Percentiles rank a stretch among this genome's conserved stretches.
Conservation (phyloP, 2,888 invertebrate genomes). For the Tenthredo amoena region DNA sequence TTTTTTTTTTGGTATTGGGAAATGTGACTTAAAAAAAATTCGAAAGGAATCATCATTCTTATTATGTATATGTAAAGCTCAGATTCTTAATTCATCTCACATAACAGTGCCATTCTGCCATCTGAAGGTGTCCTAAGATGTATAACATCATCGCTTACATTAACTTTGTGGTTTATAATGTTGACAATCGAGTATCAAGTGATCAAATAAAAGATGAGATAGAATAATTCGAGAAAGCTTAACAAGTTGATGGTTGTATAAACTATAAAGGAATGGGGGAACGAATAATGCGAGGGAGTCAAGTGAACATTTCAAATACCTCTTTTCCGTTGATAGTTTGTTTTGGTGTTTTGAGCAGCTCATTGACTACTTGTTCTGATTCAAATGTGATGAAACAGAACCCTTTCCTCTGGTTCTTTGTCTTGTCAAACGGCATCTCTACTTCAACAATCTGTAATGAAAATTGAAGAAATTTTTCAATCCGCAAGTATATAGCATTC, state of each 20-base stretch:
- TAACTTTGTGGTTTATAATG: background rate
- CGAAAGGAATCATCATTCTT: background rate
- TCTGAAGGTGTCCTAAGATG: slow-evolving; percentile 77
- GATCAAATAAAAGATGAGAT: background rate
- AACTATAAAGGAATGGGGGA: background rate
- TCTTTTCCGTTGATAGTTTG: slow-evolving; percentile 96
- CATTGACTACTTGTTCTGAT: slow-evolving; percentile 95
- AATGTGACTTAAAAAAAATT: background rate
- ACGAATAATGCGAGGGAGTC: background rate
- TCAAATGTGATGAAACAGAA: slow-evolving; percentile 99
- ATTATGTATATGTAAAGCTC: slow-evolving; percentile 60
- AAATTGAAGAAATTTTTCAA: slow-evolving; percentile 52
- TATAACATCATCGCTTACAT: slow-evolving; percentile 65
- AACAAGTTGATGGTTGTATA: too few species aligned
- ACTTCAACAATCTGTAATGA: slow-evolving; percentile 92
- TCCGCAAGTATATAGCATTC: background rate
- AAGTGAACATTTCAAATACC: slow-evolving; percentile 79
- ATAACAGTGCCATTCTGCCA: slow-evolving; percentile 71
- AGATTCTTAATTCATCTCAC: slow-evolving; percentile 69
- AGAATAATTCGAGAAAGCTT: background rate
- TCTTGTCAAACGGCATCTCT: slow-evolving; percentile 98
- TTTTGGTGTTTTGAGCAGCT: slow-evolving; percentile 94
- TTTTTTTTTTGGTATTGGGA: slow-evolving; percentile 8
- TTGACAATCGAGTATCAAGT: background rate
- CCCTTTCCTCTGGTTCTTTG: slow-evolving; percentile 97